Percentiles rank a stretch among this genome's conserved stretches.
These are phyloP conservation scores for Plagiodera versicolora DNA, from an alignment of 2,888 invertebrate genomes.

Conservation along the genomic window DNA sequence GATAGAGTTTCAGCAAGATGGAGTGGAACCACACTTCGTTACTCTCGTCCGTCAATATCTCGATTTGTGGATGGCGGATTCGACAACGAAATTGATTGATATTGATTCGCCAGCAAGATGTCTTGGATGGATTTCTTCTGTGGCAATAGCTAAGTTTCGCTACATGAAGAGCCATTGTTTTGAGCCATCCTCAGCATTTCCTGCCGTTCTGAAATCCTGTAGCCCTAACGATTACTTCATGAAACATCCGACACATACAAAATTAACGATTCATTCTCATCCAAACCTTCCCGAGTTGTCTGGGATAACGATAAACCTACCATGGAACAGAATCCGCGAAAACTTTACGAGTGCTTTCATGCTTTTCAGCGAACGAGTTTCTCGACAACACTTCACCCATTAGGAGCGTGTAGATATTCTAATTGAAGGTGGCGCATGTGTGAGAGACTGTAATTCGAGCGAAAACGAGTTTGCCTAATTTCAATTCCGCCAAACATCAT, in stretches of 20 bases:
- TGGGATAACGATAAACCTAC: neutral
- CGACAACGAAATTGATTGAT: too few species aligned
- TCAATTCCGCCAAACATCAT: constrained; percentile 4
- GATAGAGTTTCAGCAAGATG: too few species aligned
- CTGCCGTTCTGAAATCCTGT: too few species aligned
- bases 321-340: neutral
- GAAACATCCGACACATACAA: neutral
- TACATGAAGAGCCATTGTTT: too few species aligned
- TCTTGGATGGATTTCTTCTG: too few species aligned
- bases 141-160: too few species aligned
- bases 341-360: neutral
- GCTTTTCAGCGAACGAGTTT: neutral
- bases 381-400: neutral
- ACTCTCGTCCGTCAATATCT: too few species aligned
- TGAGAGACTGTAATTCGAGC: constrained; percentile 13
- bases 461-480: constrained; percentile 20
- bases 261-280: neutral
- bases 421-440: neutral
- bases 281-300: neutral
- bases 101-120: too few species aligned
- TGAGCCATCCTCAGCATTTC: too few species aligned
- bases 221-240: too few species aligned
- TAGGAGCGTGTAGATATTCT: neutral
- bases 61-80: too few species aligned
- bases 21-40: too few species aligned